A percentile compares a stretch with the other conserved stretches of the same genome.
Evolutionary conservation across 2,888 invertebrate genomes (phyloP).

Genomic region (Acleris cristana): DNA sequence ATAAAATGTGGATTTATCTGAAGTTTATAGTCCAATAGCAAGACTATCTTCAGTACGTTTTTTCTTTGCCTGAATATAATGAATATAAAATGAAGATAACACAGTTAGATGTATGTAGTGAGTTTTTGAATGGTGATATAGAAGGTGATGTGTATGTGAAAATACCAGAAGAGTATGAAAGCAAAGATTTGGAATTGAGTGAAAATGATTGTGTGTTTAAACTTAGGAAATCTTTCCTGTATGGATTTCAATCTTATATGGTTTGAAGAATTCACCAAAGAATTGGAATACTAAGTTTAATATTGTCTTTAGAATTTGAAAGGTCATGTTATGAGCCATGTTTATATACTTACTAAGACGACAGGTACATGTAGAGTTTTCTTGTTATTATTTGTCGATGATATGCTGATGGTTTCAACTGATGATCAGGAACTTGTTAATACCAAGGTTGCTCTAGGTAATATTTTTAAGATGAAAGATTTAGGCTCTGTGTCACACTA

Average conservation of each 20-base stretch:
- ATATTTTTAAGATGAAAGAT: conserved; percentile 4
- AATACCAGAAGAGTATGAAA: not conserved
- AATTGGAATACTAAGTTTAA: not conserved
- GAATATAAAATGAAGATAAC: not conserved
- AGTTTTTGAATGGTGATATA: conserved; percentile 4
- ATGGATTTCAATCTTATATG: too few species aligned
- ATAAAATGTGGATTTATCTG: too few species aligned
- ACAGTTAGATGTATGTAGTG: conserved; percentile 6
- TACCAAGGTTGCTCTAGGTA: not conserved
- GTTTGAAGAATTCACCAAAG: conserved; percentile 2
- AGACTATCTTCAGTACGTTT: not conserved
- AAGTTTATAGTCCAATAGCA: not conserved
- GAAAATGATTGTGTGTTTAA: not conserved
- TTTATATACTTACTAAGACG: not conserved
- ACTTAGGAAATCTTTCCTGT: conserved; percentile 1
- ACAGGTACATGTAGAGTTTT: not conserved
- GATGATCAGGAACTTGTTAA: not conserved
- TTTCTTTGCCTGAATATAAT: not conserved
- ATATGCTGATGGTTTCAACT: not conserved
- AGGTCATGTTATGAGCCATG: not conserved
- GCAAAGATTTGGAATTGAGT: not conserved
- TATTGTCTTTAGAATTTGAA: not conserved
- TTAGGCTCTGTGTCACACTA: not conserved
- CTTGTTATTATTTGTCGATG: not conserved
- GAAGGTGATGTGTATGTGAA: not conserved